Evolutionary conservation across 2,797 vertebrate species (phyloP).

Genomic region (Acanthornis magna): DNA sequence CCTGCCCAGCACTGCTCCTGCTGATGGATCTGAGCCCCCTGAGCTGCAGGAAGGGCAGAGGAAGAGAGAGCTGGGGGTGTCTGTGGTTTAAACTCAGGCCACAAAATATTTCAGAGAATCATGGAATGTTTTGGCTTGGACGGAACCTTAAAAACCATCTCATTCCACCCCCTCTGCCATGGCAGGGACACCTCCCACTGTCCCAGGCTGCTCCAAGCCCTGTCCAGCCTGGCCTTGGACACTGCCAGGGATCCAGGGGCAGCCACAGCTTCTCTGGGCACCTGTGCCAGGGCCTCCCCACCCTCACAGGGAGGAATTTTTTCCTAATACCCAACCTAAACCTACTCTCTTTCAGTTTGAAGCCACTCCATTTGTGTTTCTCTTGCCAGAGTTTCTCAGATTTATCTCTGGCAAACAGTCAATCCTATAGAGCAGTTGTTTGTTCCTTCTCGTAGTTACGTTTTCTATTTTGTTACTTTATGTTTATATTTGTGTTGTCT

Average conservation of each 20-base stretch:
- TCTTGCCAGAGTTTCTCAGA: neutral
- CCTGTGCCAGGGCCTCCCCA: neutral
- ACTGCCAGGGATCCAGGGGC: neutral
- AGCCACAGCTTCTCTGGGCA: neutral
- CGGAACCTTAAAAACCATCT: rapidly evolving
- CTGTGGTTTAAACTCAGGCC: neutral
- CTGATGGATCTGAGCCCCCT: neutral
- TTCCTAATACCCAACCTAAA: neutral
- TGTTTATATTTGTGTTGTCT: neutral
- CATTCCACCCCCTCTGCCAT: neutral
- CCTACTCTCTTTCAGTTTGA: neutral
- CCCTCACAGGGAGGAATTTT: neutral
- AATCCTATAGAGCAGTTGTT: neutral
- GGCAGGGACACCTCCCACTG: neutral
- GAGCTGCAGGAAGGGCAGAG: neutral
- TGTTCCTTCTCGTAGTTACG: neutral
- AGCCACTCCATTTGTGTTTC: neutral
- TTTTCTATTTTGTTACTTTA: neutral
- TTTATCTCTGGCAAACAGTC: neutral
- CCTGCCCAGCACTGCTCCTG: neutral
- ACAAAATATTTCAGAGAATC: neutral
- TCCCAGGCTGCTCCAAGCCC: neutral
- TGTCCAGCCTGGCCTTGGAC: rapidly evolving
- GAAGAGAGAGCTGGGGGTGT: neutral
- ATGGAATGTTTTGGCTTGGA: neutral